These are phyloP conservation scores for Orbicella faveolata DNA, from an alignment of 64 coral and sea anemone species.

Conservation along the genomic window DNA sequence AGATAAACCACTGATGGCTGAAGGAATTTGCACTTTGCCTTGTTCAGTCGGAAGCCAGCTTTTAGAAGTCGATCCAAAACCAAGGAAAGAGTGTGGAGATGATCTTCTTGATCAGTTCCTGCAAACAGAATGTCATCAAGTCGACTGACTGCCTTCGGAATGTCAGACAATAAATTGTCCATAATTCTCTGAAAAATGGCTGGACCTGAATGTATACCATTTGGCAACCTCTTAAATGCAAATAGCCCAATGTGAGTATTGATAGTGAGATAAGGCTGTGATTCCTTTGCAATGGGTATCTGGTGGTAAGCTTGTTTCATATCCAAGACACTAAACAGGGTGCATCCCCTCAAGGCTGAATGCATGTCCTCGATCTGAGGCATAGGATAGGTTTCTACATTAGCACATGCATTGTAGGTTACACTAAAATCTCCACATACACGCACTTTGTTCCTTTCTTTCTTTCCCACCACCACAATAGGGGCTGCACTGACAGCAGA, in stretches of 20 bases:
- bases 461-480: conserved; percentile 61
- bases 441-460: conserved; percentile 45
- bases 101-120: conserved; percentile 40
- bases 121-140: conserved; percentile 49
- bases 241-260: conserved; percentile 63
- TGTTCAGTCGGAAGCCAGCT: conserved; percentile 29
- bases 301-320: conserved; percentile 65
- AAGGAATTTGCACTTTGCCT: conserved; percentile 29
- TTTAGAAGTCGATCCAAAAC: conserved; percentile 48
- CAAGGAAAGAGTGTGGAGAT: conserved; percentile 40
- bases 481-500: conserved; percentile 42
- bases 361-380: conserved; percentile 71
- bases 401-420: conserved; percentile 55
- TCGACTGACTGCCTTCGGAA: conserved; percentile 41
- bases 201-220: conserved; percentile 56
- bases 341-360: conserved; percentile 47
- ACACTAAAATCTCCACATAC: conserved; percentile 76
- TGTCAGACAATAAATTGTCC: conserved; percentile 37
- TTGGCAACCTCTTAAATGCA: conserved; percentile 41
- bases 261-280: conserved; percentile 7
- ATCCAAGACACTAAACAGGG: conserved; percentile 48
- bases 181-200: conserved; percentile 55
- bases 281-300: conserved; percentile 40
- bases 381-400: conserved; percentile 67
- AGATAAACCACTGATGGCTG: conserved; percentile 21